A percentile compares a stretch with the other conserved stretches of the same genome.
Conservation (phyloP, 2,797 vertebrate species). For the Taeniopygia guttata region DNA sequence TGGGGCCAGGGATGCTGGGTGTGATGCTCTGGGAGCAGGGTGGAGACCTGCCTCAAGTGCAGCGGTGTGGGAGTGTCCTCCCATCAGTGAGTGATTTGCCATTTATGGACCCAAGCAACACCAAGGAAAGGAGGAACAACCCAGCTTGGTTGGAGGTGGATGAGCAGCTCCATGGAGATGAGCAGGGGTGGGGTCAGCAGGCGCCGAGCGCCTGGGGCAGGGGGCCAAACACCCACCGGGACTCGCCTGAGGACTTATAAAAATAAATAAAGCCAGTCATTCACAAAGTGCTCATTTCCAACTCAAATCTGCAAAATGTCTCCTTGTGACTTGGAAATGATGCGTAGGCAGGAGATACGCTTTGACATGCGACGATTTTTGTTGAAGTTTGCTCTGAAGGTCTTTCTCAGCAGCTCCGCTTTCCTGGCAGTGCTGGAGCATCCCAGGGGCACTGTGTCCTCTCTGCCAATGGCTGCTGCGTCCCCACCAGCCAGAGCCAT, state of each 20-base stretch:
- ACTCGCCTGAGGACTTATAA: neutral
- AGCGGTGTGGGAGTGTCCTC: neutral
- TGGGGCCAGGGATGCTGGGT: rapidly evolving
- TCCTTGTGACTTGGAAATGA: slow-evolving; percentile 19
- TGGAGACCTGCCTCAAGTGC: neutral
- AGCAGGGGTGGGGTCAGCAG: neutral
- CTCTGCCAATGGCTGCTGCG: neutral
- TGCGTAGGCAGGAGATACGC: neutral
- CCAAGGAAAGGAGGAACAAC: neutral
- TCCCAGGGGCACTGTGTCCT: neutral
- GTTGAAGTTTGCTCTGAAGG: neutral
- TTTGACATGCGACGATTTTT: neutral
- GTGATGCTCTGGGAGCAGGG: neutral
- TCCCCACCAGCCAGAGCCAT: neutral
- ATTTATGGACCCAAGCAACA: neutral
- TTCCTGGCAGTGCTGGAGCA: neutral
- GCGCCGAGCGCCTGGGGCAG: rapidly evolving
- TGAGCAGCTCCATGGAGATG: neutral
- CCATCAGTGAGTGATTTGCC: neutral
- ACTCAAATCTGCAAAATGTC: slow-evolving; percentile 1
- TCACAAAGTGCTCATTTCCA: slow-evolving; percentile 18
- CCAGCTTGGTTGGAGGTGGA: neutral
- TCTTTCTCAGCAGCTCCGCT: neutral
- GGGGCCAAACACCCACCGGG: neutral
- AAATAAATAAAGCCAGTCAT: neutral